Conservation (phyloP, 2,888 invertebrate genomes). For the Aporophyla nigra region DNA sequence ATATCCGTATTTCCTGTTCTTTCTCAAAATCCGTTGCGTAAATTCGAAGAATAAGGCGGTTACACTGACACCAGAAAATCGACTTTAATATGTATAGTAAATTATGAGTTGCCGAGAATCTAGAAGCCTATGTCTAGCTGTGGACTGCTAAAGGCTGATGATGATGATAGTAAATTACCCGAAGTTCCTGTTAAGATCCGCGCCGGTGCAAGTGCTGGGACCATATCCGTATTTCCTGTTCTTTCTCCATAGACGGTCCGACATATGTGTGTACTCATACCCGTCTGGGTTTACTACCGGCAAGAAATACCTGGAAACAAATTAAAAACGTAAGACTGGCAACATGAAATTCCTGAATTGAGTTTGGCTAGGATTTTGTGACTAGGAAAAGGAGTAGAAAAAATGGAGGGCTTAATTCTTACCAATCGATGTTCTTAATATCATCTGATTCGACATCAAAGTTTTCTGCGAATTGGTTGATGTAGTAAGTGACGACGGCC, state of each 20-base stretch:
- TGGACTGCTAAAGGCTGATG: too few species aligned
- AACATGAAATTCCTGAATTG: not conserved
- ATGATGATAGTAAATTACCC: constrained; percentile 83
- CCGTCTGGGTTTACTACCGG: constrained; percentile 96
- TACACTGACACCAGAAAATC: not conserved
- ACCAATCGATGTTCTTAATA: constrained; percentile 88
- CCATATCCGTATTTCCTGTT: constrained; percentile 91
- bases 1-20: constrained; percentile 92
- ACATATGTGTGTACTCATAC: constrained; percentile 95
- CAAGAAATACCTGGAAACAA: constrained; percentile 91
- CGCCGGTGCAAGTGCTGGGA: constrained; percentile 92
- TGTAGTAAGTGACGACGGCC: constrained; percentile 94
- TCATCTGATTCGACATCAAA: constrained; percentile 92
- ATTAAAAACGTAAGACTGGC: not conserved
- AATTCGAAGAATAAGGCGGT: not conserved
- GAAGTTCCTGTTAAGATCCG: constrained; percentile 97
- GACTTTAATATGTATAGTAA: too few species aligned
- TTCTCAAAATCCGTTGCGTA: too few species aligned
- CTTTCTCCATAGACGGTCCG: constrained; percentile 96
- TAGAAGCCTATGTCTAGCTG: too few species aligned
- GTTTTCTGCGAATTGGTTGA: constrained; percentile 94
- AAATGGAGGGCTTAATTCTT: constrained; percentile 26
- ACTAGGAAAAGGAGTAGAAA: not conserved
- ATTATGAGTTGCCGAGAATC: too few species aligned
- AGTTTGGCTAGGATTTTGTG: not conserved